Evolutionary conservation across 2,888 invertebrate genomes (phyloP).

Genomic region (Philereme vetulata): DNA sequence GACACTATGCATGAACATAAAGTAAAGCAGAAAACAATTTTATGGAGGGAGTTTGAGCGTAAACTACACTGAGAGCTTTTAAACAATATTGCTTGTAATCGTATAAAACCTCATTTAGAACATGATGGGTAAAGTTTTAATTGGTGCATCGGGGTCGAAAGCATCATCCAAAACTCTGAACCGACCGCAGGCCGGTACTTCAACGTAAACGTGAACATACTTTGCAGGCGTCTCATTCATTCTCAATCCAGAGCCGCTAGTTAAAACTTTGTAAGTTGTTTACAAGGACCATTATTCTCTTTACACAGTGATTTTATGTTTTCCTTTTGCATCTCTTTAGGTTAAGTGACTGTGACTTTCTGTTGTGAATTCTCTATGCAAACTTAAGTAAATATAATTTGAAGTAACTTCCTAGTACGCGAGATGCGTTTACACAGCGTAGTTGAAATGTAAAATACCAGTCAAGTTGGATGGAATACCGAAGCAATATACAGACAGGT

Average conservation of each 20-base stretch:
- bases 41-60: conserved; percentile 27
- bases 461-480: conserved; percentile 50
- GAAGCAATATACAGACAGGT: conserved; percentile 36
- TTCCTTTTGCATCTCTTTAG: conserved; percentile 41
- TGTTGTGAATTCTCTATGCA: conserved; percentile 24
- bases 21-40: conserved; percentile 32
- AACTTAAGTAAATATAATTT: conserved; percentile 38
- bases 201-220: conserved; percentile 43
- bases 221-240: conserved; percentile 47
- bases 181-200: conserved; percentile 46
- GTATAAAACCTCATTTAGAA: conserved; percentile 39
- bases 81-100: conserved; percentile 38
- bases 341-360: conserved; percentile 29
- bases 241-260: conserved; percentile 45
- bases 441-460: conserved; percentile 57
- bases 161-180: conserved; percentile 44
- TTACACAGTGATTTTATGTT: conserved; percentile 38
- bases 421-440: conserved; percentile 35
- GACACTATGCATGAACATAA: conserved; percentile 27
- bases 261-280: conserved; percentile 54
- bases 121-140: conserved; percentile 59
- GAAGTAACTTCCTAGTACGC: conserved; percentile 52
- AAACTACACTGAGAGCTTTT: conserved; percentile 36
- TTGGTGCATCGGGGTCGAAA: conserved; percentile 56
- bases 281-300: conserved; percentile 49